phyloP scores from a whole-genome alignment of 2,797 vertebrate genomes.

The Dendrocincla fuliginosa region DNA sequence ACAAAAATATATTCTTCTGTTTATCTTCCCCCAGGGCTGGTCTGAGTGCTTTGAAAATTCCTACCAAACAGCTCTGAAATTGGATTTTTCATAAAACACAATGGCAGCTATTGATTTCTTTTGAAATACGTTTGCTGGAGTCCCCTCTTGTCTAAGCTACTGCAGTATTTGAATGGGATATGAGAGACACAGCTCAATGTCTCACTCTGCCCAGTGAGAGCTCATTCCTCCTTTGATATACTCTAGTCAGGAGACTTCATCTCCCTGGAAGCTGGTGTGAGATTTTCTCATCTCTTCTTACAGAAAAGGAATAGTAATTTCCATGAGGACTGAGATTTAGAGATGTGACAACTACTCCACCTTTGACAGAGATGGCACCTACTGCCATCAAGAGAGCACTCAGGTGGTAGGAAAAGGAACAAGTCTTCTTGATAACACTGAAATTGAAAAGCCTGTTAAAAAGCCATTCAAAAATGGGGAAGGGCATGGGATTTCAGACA shows the following conservation, averaged over 20 bases:
- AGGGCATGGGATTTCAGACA: background rate
- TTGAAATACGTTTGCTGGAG: background rate
- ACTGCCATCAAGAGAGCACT: background rate
- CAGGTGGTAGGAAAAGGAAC: background rate
- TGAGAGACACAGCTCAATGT: background rate
- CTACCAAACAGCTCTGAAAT: background rate
- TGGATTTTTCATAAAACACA: constrained; percentile 17
- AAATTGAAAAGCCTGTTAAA: background rate
- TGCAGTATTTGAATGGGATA: background rate
- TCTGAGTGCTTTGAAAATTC: background rate
- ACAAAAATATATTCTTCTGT: background rate
- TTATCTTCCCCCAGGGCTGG: background rate
- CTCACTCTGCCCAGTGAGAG: background rate
- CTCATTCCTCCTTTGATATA: background rate
- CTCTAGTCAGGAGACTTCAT: background rate
- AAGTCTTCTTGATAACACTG: background rate
- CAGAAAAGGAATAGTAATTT: background rate
- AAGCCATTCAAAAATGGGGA: background rate
- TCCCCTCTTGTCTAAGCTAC: background rate
- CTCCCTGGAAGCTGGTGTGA: background rate
- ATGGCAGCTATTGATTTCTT: background rate
- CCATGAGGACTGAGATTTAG: background rate
- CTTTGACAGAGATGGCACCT: background rate
- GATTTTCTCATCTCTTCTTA: background rate
- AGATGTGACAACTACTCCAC: background rate